phyloP scores from a whole-genome alignment of 1,140 invertebrate species.

The Lepidotrigona ventralis region DNA sequence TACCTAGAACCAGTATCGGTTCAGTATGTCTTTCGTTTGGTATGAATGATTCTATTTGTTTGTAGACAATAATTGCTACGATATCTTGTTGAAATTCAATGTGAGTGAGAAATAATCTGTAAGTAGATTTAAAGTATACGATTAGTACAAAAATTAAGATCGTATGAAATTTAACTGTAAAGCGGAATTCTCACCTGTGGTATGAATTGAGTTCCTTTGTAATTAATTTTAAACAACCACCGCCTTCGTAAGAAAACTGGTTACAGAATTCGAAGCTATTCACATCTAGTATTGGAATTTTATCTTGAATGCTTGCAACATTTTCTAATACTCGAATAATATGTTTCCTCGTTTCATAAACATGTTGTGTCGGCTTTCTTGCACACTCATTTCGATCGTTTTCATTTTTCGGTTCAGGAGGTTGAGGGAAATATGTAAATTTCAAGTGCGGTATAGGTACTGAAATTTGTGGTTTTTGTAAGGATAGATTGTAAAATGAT shows the following conservation, averaged over 20 bases:
- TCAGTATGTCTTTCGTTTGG: slow-evolving; percentile 17
- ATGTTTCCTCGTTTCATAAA: slow-evolving; percentile 70
- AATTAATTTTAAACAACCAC: slow-evolving; percentile 74
- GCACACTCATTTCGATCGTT: neutral
- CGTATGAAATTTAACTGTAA: neutral
- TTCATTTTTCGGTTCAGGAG: neutral
- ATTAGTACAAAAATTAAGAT: neutral
- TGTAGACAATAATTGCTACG: slow-evolving; percentile 68
- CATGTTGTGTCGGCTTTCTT: slow-evolving; percentile 40
- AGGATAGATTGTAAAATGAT: slow-evolving; percentile 73
- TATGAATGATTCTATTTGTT: slow-evolving; percentile 30
- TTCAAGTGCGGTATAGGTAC: slow-evolving; percentile 65
- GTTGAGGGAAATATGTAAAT: slow-evolving; percentile 54
- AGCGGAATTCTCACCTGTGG: slow-evolving; percentile 68
- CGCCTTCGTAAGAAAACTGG: slow-evolving; percentile 73
- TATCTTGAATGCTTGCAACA: slow-evolving; percentile 63
- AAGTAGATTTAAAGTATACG: slow-evolving; percentile 28
- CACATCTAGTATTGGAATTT: slow-evolving; percentile 42
- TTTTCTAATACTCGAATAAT: slow-evolving; percentile 67
- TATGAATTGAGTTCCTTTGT: slow-evolving; percentile 64
- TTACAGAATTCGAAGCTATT: slow-evolving; percentile 71
- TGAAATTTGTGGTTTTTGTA: slow-evolving; percentile 72
- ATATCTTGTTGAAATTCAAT: slow-evolving; percentile 68
- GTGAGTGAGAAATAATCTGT: slow-evolving; percentile 72
- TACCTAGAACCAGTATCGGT: slow-evolving; percentile 70